Percentiles rank a stretch among this genome's conserved stretches.
phyloP scores from a whole-genome alignment of 2,113 vertebrate species.

The Cebidichthys violaceus region DNA sequence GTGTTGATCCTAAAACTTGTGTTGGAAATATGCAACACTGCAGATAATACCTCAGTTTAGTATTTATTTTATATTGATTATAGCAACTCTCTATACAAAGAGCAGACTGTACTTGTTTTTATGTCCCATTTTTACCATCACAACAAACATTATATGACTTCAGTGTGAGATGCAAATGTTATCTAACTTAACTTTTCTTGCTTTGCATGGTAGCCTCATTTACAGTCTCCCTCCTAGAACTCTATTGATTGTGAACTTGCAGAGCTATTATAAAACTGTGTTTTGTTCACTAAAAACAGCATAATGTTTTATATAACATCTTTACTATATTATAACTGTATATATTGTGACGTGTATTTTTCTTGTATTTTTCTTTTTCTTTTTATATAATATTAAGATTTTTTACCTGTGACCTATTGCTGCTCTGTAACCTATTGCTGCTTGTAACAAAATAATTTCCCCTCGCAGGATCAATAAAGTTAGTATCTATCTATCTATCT shows the following conservation, averaged over 20 bases:
- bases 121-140: background rate
- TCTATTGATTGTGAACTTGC: background rate
- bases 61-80: background rate
- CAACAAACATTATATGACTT: background rate
- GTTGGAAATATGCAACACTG: background rate
- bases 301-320: too few species aligned
- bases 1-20: background rate
- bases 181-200: background rate
- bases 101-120: background rate
- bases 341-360: too few species aligned
- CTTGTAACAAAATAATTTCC: too few species aligned
- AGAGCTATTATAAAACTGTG: background rate
- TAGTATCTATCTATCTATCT: too few species aligned
- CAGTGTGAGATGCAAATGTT: background rate
- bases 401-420: too few species aligned
- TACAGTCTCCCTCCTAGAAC: background rate
- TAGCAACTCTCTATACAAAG: background rate
- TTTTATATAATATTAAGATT: too few species aligned
- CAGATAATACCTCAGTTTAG: background rate
- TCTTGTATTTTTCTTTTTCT: too few species aligned
- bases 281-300: background rate
- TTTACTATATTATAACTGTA: too few species aligned
- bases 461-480: too few species aligned
- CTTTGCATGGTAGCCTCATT: constrained; percentile 13
- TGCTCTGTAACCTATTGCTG: too few species aligned